A percentile compares a stretch with the other conserved stretches of the same genome.
Evolutionary conservation across 2,113 vertebrate genomes (phyloP).

Genomic region (Apaloderma vittatum): DNA sequence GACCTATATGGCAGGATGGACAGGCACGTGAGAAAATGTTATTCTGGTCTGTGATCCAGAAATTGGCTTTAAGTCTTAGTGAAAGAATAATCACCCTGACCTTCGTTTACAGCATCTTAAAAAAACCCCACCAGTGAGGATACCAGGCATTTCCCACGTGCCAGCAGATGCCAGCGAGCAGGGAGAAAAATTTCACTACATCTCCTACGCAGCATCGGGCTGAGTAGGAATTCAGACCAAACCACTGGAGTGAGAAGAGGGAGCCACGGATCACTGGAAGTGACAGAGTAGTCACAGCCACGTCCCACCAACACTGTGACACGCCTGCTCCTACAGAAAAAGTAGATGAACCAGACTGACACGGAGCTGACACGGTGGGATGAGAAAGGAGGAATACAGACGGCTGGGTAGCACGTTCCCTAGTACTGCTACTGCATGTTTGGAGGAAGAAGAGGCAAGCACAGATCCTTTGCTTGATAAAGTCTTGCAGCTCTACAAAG

Average conservation of each 20-base stretch:
- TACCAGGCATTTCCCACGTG: neutral
- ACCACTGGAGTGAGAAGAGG: neutral
- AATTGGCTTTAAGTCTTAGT: slow-evolving; percentile 60
- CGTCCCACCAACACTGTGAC: rapidly evolving
- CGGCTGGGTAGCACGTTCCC: neutral
- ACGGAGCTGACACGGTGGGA: rapidly evolving
- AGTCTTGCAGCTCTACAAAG: neutral
- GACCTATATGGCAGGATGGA: neutral
- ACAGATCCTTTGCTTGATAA: rapidly evolving
- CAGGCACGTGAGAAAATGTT: slow-evolving; percentile 23
- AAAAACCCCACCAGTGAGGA: neutral
- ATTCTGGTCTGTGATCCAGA: slow-evolving; percentile 24
- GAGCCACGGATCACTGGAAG: neutral
- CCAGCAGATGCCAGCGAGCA: neutral
- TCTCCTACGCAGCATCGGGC: neutral
- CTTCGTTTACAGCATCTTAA: neutral
- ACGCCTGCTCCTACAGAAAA: neutral
- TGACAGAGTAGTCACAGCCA: neutral
- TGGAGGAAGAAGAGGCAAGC: neutral
- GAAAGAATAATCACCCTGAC: slow-evolving; percentile 39
- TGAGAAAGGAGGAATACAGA: neutral
- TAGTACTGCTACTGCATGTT: neutral
- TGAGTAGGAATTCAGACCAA: neutral
- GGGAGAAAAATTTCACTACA: neutral
- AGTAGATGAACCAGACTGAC: neutral